Base-by-base conservation (phyloP, 1,140 invertebrate species). In the Lasioglossum albipes region DNA sequence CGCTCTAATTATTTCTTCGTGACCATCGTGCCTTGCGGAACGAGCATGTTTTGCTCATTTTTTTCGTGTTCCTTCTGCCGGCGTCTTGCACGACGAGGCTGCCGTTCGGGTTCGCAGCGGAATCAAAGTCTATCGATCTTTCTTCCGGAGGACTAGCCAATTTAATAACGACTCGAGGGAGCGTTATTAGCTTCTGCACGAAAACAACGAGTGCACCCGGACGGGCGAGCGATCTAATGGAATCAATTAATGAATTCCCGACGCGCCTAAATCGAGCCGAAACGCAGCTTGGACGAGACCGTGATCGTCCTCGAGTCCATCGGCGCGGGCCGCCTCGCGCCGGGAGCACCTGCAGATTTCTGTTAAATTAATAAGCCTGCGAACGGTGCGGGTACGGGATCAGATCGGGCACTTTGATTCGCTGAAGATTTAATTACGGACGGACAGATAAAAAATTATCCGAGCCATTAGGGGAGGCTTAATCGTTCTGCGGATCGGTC, bases 281-380 rank as follows among this genome's bases (percentile, higher is more conserved):
- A 57, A 18, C 16, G 20, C 16, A 2, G 20, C 2, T 5, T 18
- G 2, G 52, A 16, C 36, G 16, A 1, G 54, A 12, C 22, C 59
- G 2, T 49, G 45, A 49, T 49, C 45, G 10, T 13, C 27, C 27
- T 0, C 27, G 27, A 27, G 27, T 27, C 45, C 5, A 10, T 12
- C 10, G 13, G 45, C 2, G 10, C 45, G 10, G 45, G 2, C 2
- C 5, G 52, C 16, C 12, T 3, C 2, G 5, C 61, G 2, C 9
- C n/a, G 42, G n/a, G 36, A 70, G 74, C 83, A 86, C 79, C 79
- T 86, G 84, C 84, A 12, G 57, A 72, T 78, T 75, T 75, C 68
- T 73, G 59, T 36, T 71, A 82, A 82, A 82, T 82, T 75, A 82
- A 86, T 82, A 82, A 70, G 62, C 9, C 22, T 12, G 45, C 52